A percentile compares a stretch with the other conserved stretches of the same genome.
phyloP scores from a whole-genome alignment of 2,888 invertebrate species.

The Tridacna crocea region DNA sequence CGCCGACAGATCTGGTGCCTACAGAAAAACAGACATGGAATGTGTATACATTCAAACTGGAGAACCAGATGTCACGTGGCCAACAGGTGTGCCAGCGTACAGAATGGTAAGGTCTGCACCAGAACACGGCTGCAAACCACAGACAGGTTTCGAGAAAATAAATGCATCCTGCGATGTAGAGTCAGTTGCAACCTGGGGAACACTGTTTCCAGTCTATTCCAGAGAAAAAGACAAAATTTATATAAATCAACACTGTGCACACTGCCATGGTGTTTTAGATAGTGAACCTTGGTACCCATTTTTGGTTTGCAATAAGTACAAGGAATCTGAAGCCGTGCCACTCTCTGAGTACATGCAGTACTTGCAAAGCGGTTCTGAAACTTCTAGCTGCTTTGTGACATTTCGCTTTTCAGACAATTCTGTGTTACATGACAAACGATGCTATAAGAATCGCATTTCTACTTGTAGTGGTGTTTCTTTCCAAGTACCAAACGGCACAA shows the following conservation, averaged over 20 bases:
- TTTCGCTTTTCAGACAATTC: not conserved
- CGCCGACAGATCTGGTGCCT: not conserved
- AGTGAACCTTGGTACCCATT: not conserved
- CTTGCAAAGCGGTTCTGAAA: not conserved
- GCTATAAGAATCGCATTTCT: not conserved
- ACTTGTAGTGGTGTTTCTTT: not conserved
- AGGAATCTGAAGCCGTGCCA: not conserved
- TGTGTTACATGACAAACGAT: not conserved
- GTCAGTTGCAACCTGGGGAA: constrained; percentile 8
- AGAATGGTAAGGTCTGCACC: constrained; percentile 2
- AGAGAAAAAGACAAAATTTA: not conserved
- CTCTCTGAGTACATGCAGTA: not conserved
- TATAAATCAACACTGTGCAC: constrained; percentile 3
- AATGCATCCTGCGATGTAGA: not conserved
- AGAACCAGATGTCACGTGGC: not conserved
- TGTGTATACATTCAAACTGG: not conserved
- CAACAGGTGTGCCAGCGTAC: not conserved
- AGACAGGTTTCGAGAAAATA: not conserved
- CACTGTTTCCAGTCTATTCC: constrained; percentile 7
- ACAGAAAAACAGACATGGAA: not conserved
- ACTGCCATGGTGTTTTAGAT: constrained; percentile 4
- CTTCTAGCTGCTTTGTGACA: not conserved
- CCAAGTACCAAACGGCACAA: not conserved
- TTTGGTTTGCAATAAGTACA: constrained; percentile 6
- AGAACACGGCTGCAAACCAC: not conserved